Base-by-base conservation (phyloP, 2,113 vertebrate genomes). In the Xiphias gladius region DNA sequence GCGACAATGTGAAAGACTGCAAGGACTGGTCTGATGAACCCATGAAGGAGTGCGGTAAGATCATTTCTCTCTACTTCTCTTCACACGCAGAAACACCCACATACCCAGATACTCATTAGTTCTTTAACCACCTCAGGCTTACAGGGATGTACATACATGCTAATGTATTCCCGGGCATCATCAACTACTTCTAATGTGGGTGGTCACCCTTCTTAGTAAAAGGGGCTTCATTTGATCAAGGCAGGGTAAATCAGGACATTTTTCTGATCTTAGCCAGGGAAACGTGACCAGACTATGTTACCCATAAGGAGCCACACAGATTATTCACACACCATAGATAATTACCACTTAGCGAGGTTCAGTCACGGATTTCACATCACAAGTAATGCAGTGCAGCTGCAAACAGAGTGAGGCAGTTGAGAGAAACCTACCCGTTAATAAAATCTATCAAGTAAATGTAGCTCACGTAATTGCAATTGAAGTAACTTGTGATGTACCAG, bases 11-110 rank as follows among this genome's bases (percentile, higher is more conserved):
- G 76, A 97, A 94, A 88, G 98, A 99, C 96, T 99, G 98, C 96
- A 96, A 95, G 87, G 98, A 99, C 94, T 97, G 97, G 97, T 99
- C 98, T 30, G 98, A 99, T 84, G 98, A 99, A 86, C 98, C 97
- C 73, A 91, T 95, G 91, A 98, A 97, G 93, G 97, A 98, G 91
- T 99, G 98, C 81, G 97, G 98, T 99, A 96, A 95, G 96, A 94
- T 89, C 1, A 30, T 30, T 2, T 71, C 26, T 54, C 48, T 52
- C 11, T 1, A 30, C n/a, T 2, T 71, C 26, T 54, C 48, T 48
- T 9, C 30, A 68, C 22, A 5, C 52, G 41, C 20, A 67, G 5
- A 48, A 14, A 66, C 39, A 20, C 59, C 13, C 12, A 72, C 32
- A 64, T 22, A 54, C 35, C 0, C 35, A 80, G 7, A 52, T 1